Base-by-base conservation (phyloP, 2,113 vertebrate species). In the Mixornis gularis region DNA sequence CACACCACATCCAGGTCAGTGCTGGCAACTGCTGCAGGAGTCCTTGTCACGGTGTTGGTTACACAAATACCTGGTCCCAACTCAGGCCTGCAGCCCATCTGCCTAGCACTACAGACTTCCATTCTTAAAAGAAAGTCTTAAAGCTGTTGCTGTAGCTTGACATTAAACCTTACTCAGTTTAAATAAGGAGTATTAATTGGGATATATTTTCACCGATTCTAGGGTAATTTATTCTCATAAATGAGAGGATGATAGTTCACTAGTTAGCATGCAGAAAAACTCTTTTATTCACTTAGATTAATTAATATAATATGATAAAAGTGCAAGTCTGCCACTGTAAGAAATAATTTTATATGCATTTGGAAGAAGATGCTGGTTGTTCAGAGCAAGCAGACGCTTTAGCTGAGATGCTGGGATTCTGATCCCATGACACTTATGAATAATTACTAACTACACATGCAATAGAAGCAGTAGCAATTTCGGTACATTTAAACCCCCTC, bases 401-500 rank as follows among this genome's bases (percentile, higher is more conserved):
- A 60, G 6, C 66, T 70, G 82, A 95, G 89, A 86, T 76, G 73
- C 78, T 79, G 76, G 66, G 90, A 94, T 95, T 90, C 86, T 56
- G 81, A 96, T 93, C 69, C 68, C 63, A 10, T 85, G 78, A 76
- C 79, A 58, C 40, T 87, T 85, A 85, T 70, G 53, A 94, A 89
- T 87, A 92, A 87, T 85, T 77, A 58, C 63, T 87, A 92, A 93
- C 69, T 87, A 87, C 22, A 63, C 36, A 52, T 3, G 8, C 24
- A 91, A 49, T 72, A 84, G 88, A 95, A 95, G 80, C 69, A 84
- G 74, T 46, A 76, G 59, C 80, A 95, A 84, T 91, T 93, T 94
- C 89, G 87, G 43, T 68, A 76, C 78, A 87, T 86, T 94, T 89
- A 94, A 94, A 76, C 14, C 32, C 46, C 62, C 13, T 2, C 83